Evolutionary conservation across 2,797 vertebrate species (phyloP).

Genomic region (Varecia variegata): DNA sequence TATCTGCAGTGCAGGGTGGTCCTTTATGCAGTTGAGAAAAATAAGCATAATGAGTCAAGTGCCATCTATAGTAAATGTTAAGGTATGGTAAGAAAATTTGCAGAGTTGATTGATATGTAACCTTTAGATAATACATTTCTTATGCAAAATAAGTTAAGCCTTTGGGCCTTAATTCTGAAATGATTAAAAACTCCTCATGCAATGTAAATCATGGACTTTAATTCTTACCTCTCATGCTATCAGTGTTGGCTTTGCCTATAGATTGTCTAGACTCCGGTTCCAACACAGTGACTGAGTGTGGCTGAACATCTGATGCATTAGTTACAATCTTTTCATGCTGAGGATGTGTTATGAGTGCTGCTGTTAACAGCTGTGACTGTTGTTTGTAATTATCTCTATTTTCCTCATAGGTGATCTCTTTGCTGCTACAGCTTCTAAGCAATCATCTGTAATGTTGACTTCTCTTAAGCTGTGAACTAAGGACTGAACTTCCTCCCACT

Average conservation of each 20-base stretch:
- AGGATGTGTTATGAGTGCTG: slow-evolving; percentile 14
- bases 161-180: slow-evolving; percentile 30
- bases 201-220: neutral
- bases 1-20: neutral
- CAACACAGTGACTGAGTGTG: neutral
- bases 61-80: slow-evolving; percentile 61
- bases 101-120: slow-evolving; percentile 1
- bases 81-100: slow-evolving; percentile 30
- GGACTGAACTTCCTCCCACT: neutral
- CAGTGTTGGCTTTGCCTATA: neutral
- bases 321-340: slow-evolving; percentile 6
- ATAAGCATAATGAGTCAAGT: slow-evolving; percentile 56
- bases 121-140: slow-evolving; percentile 4
- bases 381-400: slow-evolving; percentile 63
- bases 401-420: slow-evolving; percentile 61
- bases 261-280: neutral
- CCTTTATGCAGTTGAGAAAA: slow-evolving; percentile 11
- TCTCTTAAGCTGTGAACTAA: slow-evolving; percentile 24
- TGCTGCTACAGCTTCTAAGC: slow-evolving; percentile 39
- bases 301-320: neutral
- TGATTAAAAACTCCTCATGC: slow-evolving; percentile 42
- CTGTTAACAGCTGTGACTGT: slow-evolving; percentile 45
- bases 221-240: neutral
- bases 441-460: neutral
- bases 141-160: slow-evolving; percentile 6